Base-by-base conservation (phyloP, 2,113 vertebrate species). In the Tyrannus savana region DNA sequence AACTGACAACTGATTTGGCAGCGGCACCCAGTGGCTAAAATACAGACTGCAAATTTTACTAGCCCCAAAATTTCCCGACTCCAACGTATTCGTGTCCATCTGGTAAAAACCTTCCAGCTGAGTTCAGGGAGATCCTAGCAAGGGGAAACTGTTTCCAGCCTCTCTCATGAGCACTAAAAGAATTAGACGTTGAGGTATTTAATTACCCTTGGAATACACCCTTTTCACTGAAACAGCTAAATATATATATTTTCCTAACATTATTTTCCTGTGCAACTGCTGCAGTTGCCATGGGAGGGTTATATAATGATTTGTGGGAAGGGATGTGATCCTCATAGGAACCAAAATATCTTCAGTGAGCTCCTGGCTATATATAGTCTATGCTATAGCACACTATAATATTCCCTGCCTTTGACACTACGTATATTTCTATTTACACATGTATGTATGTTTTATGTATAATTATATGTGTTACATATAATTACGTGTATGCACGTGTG, bases 21-120 rank as follows among this genome's bases (percentile, higher is more conserved):
- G 92, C 95, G 97, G 75, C 97, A 97, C 94, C 97, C 74, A 90
- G 97, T 96, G 97, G 97, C 68, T 55, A 84, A 86, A 96, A 49
- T 14, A 62, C 1, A 90, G 78, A 96, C 80, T 93, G 84, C 93
- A 93, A 90, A 60, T 72, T n/a, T 63, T 75, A n/a, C 14, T 13
- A 18, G 39, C 21, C 11, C 41, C 22, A 19, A 42, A n/a, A n/a
- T 80, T 84, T 86, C 31, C 64, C 25, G 19, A 9, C 3, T 53
- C 42, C 13, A 2, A 3, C 1, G 6, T 28, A 30, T 14, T 67
- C 3, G 1, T 18, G n/a, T 28, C 28, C 69, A 37, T 13, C 30
- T 7, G 1, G 19, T 49, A 42, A 67, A 94, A 87, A 82, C 7
- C 53, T 87, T 79, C 62, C 41, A 46, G 42, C 8, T 58, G n/a